Evolutionary conservation across 2,113 vertebrate genomes (phyloP).

Genomic region (Oplegnathus fasciatus): DNA sequence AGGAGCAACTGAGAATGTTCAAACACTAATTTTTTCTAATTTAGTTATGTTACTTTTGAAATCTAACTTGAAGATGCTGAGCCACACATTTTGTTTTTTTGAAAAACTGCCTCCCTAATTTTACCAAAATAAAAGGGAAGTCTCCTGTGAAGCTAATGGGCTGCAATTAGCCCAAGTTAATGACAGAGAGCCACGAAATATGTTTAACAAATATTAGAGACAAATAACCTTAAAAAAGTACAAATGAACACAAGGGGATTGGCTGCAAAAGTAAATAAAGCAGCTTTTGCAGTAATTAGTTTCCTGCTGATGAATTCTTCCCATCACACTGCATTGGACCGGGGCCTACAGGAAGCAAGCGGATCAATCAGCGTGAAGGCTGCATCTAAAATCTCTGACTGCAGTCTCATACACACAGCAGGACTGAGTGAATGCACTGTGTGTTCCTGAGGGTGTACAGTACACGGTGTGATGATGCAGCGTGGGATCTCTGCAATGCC

Average conservation of each 20-base stretch:
- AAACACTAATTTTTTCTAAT: background rate
- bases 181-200: constrained; percentile 42
- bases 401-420: constrained; percentile 18
- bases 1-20: background rate
- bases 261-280: constrained; percentile 38
- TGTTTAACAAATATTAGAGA: constrained; percentile 35
- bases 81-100: background rate
- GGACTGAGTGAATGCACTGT: background rate
- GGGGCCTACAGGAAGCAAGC: constrained; percentile 40
- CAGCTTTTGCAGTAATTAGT: constrained; percentile 36
- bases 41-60: constrained; percentile 7
- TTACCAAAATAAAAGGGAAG: constrained; percentile 36
- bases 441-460: constrained; percentile 16
- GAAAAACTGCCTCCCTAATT: constrained; percentile 20
- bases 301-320: constrained; percentile 37
- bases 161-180: constrained; percentile 58
- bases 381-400: constrained; percentile 28
- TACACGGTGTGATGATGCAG: constrained; percentile 24
- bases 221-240: constrained; percentile 25
- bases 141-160: constrained; percentile 56
- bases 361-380: constrained; percentile 49
- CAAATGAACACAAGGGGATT: constrained; percentile 17
- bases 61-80: constrained; percentile 39
- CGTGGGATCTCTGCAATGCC: constrained; percentile 22
- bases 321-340: background rate